Evolutionary conservation across 2,113 vertebrate species (phyloP), one percentile per base, ranked within the genome.

Genomic region (Butorides virescens): DNA sequence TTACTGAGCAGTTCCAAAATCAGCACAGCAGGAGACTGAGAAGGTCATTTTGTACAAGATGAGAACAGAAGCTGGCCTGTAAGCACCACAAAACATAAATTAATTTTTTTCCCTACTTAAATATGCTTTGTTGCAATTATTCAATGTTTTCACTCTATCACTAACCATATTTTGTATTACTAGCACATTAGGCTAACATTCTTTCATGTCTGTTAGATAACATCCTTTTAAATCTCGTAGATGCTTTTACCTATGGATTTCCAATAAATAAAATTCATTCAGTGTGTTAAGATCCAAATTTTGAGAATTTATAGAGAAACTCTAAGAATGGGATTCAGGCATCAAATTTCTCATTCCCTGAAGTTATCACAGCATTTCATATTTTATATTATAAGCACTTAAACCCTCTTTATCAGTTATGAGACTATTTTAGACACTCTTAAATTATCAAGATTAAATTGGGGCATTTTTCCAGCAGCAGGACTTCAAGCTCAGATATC

Each of bases 401-500:
- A 83, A 14, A 86, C 56, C 59, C 68, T 86, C 34, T 80, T 90
- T 94, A 88, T 90, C 68, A 53, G 56, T 88, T 86, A 75, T 23
- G 42, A 86, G 68, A 79, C 53, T 93, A 36, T 82, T 95, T 92
- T 37, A 95, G 76, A 85, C 56, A 84, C 72, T 88, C 71, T 83
- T 62, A 81, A 91, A 94, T 91, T 89, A 96, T 55, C 56, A 75
- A 87, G 86, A 96, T 82, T 56, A 91, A 84, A 75, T 15, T 23
- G 52, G 80, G 90, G 56, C 93, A 81, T 75, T 92, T 92, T 81
- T 93, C 80, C 88, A 96, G 86, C 91, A 90, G 52, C 58, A 66
- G 26, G 76, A 92, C 79, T 85, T 90, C 56, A 86, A 84, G 49
- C 83, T 86, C 72, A 91, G 88, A 92, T 86, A 78, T 27, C 55